Percentiles rank a stretch among this genome's conserved stretches.
phyloP scores from a whole-genome alignment of 2,797 vertebrate species.

The Bucorvus abyssinicus region DNA sequence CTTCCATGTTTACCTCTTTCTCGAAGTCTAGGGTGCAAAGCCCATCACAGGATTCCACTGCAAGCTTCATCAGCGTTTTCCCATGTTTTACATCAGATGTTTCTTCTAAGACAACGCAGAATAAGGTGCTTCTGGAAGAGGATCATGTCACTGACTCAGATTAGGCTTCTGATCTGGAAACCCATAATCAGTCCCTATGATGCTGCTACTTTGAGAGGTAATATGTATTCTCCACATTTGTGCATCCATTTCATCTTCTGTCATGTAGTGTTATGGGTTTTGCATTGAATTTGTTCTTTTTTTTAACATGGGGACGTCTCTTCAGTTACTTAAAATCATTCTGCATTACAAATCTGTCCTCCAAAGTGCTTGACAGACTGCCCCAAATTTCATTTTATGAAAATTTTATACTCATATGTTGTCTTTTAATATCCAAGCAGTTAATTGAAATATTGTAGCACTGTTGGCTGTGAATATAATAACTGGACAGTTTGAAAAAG shows the following conservation, averaged over 20 bases:
- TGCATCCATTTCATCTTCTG: neutral
- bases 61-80: neutral
- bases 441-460: neutral
- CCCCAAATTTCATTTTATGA: neutral
- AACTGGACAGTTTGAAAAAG: neutral
- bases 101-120: neutral
- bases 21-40: neutral
- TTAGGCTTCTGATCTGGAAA: neutral
- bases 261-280: neutral
- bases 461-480: neutral
- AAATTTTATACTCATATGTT: neutral
- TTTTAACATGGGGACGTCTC: neutral
- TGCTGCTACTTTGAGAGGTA: neutral
- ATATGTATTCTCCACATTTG: neutral
- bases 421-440: neutral
- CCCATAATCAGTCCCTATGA: neutral
- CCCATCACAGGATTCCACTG: neutral
- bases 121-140: neutral
- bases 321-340: neutral
- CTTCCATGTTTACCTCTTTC: neutral
- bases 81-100: neutral
- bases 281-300: neutral
- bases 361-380: neutral
- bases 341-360: neutral
- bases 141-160: neutral